phyloP scores from a whole-genome alignment of 2,888 invertebrate species.

The Philereme vetulata region DNA sequence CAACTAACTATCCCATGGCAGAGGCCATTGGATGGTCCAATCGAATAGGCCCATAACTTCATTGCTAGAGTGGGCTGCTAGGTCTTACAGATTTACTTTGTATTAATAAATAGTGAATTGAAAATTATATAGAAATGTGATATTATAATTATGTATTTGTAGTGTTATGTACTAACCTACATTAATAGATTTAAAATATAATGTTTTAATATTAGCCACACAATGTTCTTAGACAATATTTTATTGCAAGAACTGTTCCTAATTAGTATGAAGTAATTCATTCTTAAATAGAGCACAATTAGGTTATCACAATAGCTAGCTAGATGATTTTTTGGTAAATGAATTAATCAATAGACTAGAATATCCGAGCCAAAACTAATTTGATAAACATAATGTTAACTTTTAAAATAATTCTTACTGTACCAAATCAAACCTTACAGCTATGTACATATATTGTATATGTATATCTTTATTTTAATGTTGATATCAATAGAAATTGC shows the following conservation, averaged over 20 bases:
- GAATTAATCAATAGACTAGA: slow-evolving; percentile 3
- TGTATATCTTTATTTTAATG: no score
- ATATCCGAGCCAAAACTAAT: slow-evolving; percentile 9
- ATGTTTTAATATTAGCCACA: slow-evolving; percentile 5
- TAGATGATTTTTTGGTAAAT: not conserved
- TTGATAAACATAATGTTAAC: no score
- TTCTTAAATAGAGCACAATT: slow-evolving; percentile 5
- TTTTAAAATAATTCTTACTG: not conserved
- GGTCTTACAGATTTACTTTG: not conserved
- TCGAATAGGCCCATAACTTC: no score
- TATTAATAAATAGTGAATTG: slow-evolving; percentile 26
- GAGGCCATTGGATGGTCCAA: no score
- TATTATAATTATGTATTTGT: slow-evolving; percentile 25
- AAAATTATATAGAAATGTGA: slow-evolving; percentile 27
- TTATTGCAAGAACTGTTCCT: slow-evolving; percentile 17
- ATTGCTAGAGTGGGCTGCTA: no score
- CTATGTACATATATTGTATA: no score
- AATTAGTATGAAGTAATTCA: slow-evolving; percentile 3
- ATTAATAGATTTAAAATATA: slow-evolving; percentile 3
- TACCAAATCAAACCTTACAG: not conserved
- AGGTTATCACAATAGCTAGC: slow-evolving; percentile 7
- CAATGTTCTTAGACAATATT: slow-evolving; percentile 16
- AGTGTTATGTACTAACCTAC: slow-evolving; percentile 5
- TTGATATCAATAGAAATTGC: no score
- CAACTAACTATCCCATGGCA: no score